Evolutionary conservation across 1,140 invertebrate species (phyloP).

Genomic region (Drosophila willistoni): DNA sequence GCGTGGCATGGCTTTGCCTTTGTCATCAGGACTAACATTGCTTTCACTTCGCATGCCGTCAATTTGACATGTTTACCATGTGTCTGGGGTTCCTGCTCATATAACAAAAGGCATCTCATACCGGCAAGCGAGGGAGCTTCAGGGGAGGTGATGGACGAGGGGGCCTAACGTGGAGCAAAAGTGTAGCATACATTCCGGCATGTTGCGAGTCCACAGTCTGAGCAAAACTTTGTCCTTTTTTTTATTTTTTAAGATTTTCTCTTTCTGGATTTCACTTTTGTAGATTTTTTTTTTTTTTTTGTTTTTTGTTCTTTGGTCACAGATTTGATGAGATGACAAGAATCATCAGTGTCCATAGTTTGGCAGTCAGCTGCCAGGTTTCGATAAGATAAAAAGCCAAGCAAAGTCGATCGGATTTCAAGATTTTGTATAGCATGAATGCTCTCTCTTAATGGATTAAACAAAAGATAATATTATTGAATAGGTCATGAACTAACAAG

Average conservation of each 20-base stretch:
- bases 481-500: too few relatives aligned
- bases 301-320: slow-evolving; percentile 44
- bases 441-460: background rate
- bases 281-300: slow-evolving; percentile 55
- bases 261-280: slow-evolving; percentile 25
- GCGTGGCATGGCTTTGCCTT: slow-evolving; percentile 44
- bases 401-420: background rate
- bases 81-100: slow-evolving; percentile 67
- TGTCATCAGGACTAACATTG: slow-evolving; percentile 65
- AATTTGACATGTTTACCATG: slow-evolving; percentile 81
- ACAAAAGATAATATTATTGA: too few relatives aligned
- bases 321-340: slow-evolving; percentile 18
- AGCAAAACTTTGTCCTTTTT: slow-evolving; percentile 45
- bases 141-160: slow-evolving; percentile 9
- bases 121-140: slow-evolving; percentile 7
- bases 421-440: background rate
- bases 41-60: slow-evolving; percentile 78
- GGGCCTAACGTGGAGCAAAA: background rate
- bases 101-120: slow-evolving; percentile 72
- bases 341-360: slow-evolving; percentile 11
- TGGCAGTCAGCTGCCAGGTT: slow-evolving; percentile 2
- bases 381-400: slow-evolving; percentile 1
- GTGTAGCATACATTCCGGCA: slow-evolving; percentile 42
- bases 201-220: slow-evolving; percentile 22
- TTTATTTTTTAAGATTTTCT: slow-evolving; percentile 32